phyloP scores from a whole-genome alignment of 2,888 invertebrate genomes.

The Frankliniella fusca region DNA sequence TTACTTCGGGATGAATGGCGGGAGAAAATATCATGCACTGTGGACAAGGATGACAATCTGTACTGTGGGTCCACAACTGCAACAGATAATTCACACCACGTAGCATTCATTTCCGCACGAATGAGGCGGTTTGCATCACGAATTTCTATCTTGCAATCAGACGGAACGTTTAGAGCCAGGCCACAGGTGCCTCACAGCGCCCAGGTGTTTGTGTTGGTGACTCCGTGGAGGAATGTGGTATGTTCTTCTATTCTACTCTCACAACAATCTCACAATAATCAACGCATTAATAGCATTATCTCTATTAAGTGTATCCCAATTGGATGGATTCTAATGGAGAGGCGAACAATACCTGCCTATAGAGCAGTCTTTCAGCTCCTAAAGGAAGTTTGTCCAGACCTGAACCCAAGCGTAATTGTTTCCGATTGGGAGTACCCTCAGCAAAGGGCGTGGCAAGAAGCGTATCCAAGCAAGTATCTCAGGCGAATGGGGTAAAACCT shows the following conservation, averaged over 20 bases:
- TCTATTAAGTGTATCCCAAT: neutral
- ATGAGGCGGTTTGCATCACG: neutral
- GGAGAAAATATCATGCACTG: neutral
- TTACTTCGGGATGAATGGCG: neutral
- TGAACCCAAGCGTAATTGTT: neutral
- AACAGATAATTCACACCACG: neutral
- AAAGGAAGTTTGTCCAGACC: neutral
- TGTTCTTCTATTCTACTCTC: neutral
- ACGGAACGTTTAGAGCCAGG: neutral
- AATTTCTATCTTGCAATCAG: neutral
- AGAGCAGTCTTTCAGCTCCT: neutral
- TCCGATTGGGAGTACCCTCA: neutral
- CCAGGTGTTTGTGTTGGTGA: neutral
- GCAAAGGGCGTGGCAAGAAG: neutral
- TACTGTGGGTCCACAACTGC: neutral
- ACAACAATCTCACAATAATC: neutral
- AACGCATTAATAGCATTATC: neutral
- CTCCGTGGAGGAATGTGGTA: neutral
- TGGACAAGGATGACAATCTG: neutral
- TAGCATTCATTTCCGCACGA: neutral
- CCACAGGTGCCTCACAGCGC: neutral
- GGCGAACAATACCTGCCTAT: neutral
- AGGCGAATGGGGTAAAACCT: too few species aligned
- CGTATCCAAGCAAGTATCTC: neutral
- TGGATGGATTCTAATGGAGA: neutral